Evolutionary conservation across 2,797 vertebrate genomes (phyloP), one percentile per base, ranked within the genome.

Genomic region (Hephaestus fuliginosus): DNA sequence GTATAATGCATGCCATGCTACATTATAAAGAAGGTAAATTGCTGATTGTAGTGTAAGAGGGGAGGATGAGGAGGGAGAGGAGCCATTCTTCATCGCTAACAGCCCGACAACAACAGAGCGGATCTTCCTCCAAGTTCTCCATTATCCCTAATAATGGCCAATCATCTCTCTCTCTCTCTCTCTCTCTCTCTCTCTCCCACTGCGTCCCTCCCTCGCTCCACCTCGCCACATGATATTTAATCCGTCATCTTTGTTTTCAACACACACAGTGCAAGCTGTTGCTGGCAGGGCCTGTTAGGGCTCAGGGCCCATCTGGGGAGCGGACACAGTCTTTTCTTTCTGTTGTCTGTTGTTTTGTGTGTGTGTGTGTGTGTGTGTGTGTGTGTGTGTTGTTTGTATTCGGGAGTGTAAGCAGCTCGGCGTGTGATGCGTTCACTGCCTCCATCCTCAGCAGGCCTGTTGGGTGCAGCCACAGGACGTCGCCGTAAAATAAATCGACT

Each of bases 231-330:
- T 96, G 96, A 97, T 96, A 96, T 97, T 96, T 97, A 95, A 96
- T 96, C 95, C 93, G 84, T 97, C 96, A 96, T 97, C 95, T 97
- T 97, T 97, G 96, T 97, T 97, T 97, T 96, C 96, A 95, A 93
- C 96, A 95, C 96, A 95, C 96, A 96, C 95, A 93, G 90, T 88
- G 36, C 96, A 97, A 97, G 96, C 96, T 97, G 96, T 96, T 96
- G 95, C 96, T 96, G 96, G 95, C 95, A 95, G 90, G 93, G 93
- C 91, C 91, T 92, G 88, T 91, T 88, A 93, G 95, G 93, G 94
- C 93, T 91, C 91, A 86, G 92, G 43, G 94, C 95, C 96, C 96
- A 97, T 97, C 97, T 98, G 96, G 96, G 96, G 94, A 96, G 94
- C 93, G 92, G 92, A 94, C 62, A 9, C 76, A 51, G 52, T 15